These are phyloP conservation scores for Epizoanthus fatuus DNA, from an alignment of 92 coral and sea anemone genomes.

Conservation along the genomic window DNA sequence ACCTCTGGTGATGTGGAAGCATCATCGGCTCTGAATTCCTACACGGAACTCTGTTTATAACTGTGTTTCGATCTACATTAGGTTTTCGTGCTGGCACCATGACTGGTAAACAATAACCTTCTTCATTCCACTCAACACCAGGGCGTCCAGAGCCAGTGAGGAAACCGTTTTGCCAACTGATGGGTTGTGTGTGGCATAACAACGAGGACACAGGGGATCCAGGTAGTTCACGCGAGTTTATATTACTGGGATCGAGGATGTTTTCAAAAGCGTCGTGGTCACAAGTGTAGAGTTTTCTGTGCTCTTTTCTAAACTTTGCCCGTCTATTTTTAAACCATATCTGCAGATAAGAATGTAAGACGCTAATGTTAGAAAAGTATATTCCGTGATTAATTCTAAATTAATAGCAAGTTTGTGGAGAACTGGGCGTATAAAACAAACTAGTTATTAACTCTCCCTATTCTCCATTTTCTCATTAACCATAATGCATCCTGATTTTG, in stretches of 20 bases:
- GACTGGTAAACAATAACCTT: neutral
- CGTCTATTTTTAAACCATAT: slow-evolving; percentile 94
- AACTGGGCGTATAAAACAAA: no score
- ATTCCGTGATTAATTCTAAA: no score
- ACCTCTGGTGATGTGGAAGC: slow-evolving; percentile 2
- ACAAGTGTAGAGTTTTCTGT: slow-evolving; percentile 33
- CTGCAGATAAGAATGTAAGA: slow-evolving; percentile 35
- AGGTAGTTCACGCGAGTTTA: neutral
- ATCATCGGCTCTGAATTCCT: neutral
- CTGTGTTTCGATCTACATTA: neutral
- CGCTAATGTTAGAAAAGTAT: no score
- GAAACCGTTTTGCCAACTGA: neutral
- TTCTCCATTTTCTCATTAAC: no score
- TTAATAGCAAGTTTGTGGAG: no score
- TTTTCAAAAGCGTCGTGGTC: slow-evolving; percentile 38
- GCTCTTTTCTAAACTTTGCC: slow-evolving; percentile 86
- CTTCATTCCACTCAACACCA: neutral
- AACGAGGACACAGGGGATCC: neutral
- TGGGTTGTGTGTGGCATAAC: neutral
- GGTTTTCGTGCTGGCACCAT: neutral
- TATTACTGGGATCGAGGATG: neutral
- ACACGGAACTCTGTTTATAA: neutral
- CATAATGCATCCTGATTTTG: no score
- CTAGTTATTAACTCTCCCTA: no score
- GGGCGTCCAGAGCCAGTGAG: neutral